phyloP scores from a whole-genome alignment of 2,888 invertebrate genomes.

The Thalpophila matura region DNA sequence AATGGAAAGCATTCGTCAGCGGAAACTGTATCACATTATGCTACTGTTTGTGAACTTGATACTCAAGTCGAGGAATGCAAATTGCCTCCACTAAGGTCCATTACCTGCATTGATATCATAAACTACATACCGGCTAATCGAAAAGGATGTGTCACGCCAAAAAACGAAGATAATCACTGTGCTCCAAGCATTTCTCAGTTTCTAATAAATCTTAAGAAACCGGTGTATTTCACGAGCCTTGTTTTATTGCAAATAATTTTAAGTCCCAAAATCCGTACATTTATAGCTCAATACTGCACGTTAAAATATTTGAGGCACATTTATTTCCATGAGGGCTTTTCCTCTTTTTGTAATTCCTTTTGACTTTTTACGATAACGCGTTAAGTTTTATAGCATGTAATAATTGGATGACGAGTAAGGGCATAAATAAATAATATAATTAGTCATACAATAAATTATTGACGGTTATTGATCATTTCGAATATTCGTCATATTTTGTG shows the following conservation, averaged over 20 bases:
- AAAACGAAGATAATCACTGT: conserved; percentile 18
- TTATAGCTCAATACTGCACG: conserved; percentile 43
- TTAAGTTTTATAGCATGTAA: conserved; percentile 29
- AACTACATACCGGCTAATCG: conserved; percentile 26
- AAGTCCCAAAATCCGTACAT: conserved; percentile 19
- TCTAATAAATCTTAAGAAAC: conserved; percentile 33
- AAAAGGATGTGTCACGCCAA: not conserved
- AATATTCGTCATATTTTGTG: not conserved
- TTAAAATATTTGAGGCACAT: conserved; percentile 13
- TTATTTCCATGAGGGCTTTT: conserved; percentile 6
- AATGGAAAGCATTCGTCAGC: not conserved
- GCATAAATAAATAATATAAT: conserved; percentile 43
- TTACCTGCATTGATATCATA: conserved; percentile 19
- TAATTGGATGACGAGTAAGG: conserved; percentile 20
- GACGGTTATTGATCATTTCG: not conserved
- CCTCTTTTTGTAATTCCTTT: conserved; percentile 23
- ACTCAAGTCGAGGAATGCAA: conserved; percentile 14
- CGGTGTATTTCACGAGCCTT: not conserved
- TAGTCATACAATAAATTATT: not conserved
- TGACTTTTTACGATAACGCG: conserved; percentile 18
- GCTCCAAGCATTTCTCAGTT: conserved; percentile 12
- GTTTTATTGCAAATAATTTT: conserved; percentile 46
- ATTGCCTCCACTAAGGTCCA: not conserved
- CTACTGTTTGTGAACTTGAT: conserved; percentile 10
- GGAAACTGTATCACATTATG: conserved; percentile 1